Evolutionary conservation across 2,113 vertebrate species (phyloP).

Genomic region (Corythaeola cristata): DNA sequence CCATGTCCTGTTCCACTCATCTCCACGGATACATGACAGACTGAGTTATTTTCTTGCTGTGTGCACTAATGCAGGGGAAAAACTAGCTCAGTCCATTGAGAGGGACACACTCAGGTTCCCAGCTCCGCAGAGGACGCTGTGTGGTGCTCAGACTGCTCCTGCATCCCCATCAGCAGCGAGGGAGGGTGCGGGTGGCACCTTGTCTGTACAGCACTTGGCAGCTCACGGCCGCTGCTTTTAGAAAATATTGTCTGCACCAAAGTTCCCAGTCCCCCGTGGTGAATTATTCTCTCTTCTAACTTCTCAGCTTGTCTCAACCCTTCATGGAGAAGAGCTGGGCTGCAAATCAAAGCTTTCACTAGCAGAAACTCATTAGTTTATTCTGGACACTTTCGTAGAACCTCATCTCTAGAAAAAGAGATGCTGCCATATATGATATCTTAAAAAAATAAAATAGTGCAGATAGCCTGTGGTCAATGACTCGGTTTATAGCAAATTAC

Average conservation of each 20-base stretch:
- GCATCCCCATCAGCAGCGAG: neutral
- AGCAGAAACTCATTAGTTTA: neutral
- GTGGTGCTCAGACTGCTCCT: neutral
- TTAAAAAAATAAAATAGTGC: neutral
- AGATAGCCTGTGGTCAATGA: neutral
- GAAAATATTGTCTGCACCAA: neutral
- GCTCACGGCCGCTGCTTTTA: neutral
- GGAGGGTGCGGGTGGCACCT: neutral
- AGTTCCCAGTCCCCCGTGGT: rapidly evolving
- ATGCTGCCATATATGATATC: neutral
- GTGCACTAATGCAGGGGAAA: neutral
- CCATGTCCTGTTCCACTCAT: too few relatives aligned
- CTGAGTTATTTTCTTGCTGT: neutral
- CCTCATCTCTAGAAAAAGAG: neutral
- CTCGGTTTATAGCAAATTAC: neutral
- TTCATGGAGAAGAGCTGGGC: neutral
- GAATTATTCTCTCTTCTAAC: neutral
- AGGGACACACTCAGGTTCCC: rapidly evolving
- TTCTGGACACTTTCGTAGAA: neutral
- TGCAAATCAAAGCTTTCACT: neutral
- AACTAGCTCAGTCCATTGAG: neutral
- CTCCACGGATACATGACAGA: neutral
- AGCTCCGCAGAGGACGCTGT: rapidly evolving
- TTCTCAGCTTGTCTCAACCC: neutral
- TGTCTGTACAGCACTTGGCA: neutral